Evolutionary conservation across 2,888 invertebrate genomes (phyloP), one percentile per base, ranked within the genome.

Genomic region (Erebia aethiops): DNA sequence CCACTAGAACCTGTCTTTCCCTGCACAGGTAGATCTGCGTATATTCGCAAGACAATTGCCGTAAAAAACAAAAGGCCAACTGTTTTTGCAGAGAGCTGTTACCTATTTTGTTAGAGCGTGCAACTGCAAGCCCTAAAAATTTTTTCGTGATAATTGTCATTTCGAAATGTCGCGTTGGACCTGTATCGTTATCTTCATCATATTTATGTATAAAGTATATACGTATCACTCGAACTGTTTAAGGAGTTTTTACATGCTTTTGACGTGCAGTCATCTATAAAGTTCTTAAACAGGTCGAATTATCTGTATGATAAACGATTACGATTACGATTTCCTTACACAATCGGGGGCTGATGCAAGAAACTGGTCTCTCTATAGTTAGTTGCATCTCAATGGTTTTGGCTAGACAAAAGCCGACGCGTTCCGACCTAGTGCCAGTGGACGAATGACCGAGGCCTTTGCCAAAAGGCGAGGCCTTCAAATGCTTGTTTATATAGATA

Each of bases 41-140:
- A 14, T 43, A 46, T 18, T 61, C 18, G 16, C 49, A 8, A 62
- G 14, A 62, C 46, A 62, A 62, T 62, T 49, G 21, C 18, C 62
- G 18, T 61, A 62, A 62, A 62, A 62, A 62, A 46, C 62, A 62
- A 62, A 62, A 62, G 21, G 49, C 46, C 62, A 62, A 49, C 46
- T 1, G 62, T 62, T 62, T 61, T 57, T 26, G 26, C 56, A 26
- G 0, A 7, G 26, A 21, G 56, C 21, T 26, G 21, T 16, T 11
- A 35, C 0, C 7, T 7, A 5, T 26, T 14, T 18, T 51, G 11
- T 3, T 18, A 54, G 54, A 54, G 10, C 54, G 9, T 9, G 18
- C 10, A 54, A n/a, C n/a, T n/a, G n/a, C n/a, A 10, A 35, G 7
- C 35, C 35, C 5, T n/a, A n/a, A n/a, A n/a, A n/a, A n/a, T n/a